Evolutionary conservation across 2,888 invertebrate genomes (phyloP).

Genomic region (Girardia tigrina): DNA sequence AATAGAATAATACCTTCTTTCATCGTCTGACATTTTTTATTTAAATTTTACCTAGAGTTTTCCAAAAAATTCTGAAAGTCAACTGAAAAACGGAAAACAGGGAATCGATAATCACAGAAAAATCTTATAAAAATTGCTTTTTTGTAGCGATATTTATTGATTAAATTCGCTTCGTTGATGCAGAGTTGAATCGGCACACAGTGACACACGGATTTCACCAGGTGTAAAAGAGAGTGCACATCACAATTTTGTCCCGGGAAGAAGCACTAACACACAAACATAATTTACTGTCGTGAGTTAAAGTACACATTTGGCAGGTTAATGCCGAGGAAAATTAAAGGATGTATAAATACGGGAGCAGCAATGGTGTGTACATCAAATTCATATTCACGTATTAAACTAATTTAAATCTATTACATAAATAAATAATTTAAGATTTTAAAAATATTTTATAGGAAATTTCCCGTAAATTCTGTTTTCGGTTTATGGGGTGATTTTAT

Average conservation of each 20-base stretch:
- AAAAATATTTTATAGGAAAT: background rate
- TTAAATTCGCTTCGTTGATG: conserved; percentile 3
- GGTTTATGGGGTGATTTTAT: no score
- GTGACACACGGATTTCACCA: background rate
- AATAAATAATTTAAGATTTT: background rate
- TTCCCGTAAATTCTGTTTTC: no score
- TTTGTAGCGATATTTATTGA: background rate
- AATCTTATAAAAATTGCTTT: conserved; percentile 3
- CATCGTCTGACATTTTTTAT: conserved; percentile 4
- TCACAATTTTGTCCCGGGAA: background rate
- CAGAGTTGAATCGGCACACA: conserved; percentile 8
- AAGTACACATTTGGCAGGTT: conserved; percentile 8
- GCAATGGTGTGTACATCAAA: background rate
- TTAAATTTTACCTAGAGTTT: conserved; percentile 1
- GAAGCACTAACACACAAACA: background rate
- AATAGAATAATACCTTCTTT: background rate
- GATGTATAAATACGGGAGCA: background rate
- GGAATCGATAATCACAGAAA: background rate
- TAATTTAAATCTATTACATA: conserved; percentile 9
- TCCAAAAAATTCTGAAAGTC: conserved; percentile 2
- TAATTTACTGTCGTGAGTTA: background rate
- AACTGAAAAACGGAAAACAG: conserved; percentile 19
- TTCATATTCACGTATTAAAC: background rate
- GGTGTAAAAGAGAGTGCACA: conserved; percentile 3
- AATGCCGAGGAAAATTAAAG: background rate